phyloP scores from a whole-genome alignment of 2,113 vertebrate species.

The Sylvicapra grimmia region DNA sequence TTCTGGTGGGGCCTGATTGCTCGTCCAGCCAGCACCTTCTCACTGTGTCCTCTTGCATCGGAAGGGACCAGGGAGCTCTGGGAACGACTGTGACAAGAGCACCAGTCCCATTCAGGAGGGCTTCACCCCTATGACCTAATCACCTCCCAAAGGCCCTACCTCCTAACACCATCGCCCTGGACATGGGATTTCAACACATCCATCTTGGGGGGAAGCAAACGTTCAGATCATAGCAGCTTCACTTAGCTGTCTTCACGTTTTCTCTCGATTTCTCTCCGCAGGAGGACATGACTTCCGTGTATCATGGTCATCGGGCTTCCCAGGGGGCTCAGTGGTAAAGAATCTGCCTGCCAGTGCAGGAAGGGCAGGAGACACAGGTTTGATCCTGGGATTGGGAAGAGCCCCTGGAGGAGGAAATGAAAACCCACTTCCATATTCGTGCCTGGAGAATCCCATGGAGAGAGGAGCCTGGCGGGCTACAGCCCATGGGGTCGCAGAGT shows the following conservation, averaged over 20 bases:
- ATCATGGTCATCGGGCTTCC: rapidly evolving
- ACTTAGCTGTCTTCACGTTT: rapidly evolving
- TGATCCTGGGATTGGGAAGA: not conserved
- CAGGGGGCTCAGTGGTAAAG: not conserved
- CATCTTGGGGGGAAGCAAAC: not conserved
- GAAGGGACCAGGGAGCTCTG: not conserved
- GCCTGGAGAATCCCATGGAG: not conserved
- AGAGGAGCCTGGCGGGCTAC: not conserved
- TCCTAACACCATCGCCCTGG: not conserved
- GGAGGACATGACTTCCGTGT: rapidly evolving
- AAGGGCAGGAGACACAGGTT: not conserved
- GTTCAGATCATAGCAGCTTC: not conserved
- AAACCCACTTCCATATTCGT: not conserved
- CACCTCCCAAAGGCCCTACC: not conserved
- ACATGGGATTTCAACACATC: too few relatives aligned
- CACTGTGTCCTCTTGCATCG: rapidly evolving
- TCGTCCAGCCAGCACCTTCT: not conserved
- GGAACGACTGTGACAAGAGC: not conserved
- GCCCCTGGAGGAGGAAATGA: not conserved
- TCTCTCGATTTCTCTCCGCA: rapidly evolving
- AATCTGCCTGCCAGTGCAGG: not conserved
- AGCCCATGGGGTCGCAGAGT: not conserved
- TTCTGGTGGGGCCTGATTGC: not conserved
- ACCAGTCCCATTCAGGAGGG: not conserved
- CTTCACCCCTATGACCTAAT: not conserved